Base-by-base conservation (phyloP, 2,888 invertebrate species). In the Athalia cordata region DNA sequence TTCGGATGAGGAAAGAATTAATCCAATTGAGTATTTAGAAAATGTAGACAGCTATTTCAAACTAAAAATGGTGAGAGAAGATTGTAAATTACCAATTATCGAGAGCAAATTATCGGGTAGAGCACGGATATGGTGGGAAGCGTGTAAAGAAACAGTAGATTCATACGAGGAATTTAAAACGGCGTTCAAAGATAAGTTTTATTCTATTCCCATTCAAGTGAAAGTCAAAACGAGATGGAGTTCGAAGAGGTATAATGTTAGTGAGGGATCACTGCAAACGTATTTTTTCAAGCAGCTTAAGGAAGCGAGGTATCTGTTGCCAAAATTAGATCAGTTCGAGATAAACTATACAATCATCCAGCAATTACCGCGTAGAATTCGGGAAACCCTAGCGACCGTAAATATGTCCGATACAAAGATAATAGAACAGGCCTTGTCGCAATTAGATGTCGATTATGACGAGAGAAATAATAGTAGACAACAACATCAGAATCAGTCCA, bases 251-350 rank as follows among this genome's bases (percentile, higher is more conserved):
- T 77, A 57, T 57, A 45, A 15, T 3, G 15, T 29, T 57, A n/a
- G 9, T 11, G 67, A 77, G n/a, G 77, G 66, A 6, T 67, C 66
- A 55, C 11, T 77, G 0, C 49, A 77, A 52, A 55, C 52, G n/a
- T 77, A 77, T 77, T 77, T 77, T 62, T 79, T 77, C 55, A 62
- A 13, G 9, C 77, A 79, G 49, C 5, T 57, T 62, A 45, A 72
- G 11, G 74, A 77, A 45, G 47, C 77, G 1, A 77, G 47, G 29
- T 77, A 64, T 65, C 64, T 65, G 9, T 45, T n/a, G 13, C 62
- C 76, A 9, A 15, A 50, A 3, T 62, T 76, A 50, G 11, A 45
- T 1, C 50, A 76, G 7, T 76, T 47, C 49, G 62, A 64, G 50
- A 55, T 76, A 29, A 76, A n/a, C 55, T 2, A 29, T 29, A 29